A percentile compares a stretch with the other conserved stretches of the same genome.
Conservation (phyloP, 2,797 vertebrate species). For the Capromys pilorides region DNA sequence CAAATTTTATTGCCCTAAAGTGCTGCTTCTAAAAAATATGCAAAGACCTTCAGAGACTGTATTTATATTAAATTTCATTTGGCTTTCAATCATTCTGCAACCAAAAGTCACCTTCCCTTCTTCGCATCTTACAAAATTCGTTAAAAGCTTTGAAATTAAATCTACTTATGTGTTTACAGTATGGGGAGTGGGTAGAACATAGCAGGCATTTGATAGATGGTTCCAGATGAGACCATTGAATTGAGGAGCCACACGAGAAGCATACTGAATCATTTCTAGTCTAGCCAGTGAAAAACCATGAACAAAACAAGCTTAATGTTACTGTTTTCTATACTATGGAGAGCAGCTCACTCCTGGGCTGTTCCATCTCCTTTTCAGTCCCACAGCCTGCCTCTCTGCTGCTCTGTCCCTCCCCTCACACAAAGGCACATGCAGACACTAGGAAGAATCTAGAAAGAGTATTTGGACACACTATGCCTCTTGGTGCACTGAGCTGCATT, state of each 20-base stretch:
- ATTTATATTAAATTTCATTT: neutral
- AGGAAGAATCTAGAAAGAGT: conserved; percentile 25
- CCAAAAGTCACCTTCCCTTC: neutral
- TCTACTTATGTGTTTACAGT: neutral
- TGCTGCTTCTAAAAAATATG: neutral
- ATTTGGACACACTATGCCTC: conserved; percentile 25
- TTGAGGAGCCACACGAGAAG: neutral
- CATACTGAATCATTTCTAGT: neutral
- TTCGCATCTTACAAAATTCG: conserved; percentile 46
- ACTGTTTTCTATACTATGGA: neutral
- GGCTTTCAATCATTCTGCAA: conserved; percentile 30
- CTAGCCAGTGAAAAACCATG: neutral
- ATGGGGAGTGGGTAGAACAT: neutral
- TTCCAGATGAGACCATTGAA: neutral
- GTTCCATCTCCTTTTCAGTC: neutral
- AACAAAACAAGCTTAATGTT: no score
- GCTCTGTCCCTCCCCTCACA: neutral
- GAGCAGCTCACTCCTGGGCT: neutral
- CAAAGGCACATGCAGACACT: neutral
- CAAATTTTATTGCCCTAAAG: conserved; percentile 34
- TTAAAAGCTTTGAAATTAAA: neutral
- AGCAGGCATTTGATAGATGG: neutral
- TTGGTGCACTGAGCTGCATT: conserved; percentile 29
- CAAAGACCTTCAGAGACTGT: conserved; percentile 5
- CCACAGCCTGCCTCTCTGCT: neutral